Base-by-base conservation (phyloP, 2,797 vertebrate genomes). In the Tokudaia tokunoshimensis region DNA sequence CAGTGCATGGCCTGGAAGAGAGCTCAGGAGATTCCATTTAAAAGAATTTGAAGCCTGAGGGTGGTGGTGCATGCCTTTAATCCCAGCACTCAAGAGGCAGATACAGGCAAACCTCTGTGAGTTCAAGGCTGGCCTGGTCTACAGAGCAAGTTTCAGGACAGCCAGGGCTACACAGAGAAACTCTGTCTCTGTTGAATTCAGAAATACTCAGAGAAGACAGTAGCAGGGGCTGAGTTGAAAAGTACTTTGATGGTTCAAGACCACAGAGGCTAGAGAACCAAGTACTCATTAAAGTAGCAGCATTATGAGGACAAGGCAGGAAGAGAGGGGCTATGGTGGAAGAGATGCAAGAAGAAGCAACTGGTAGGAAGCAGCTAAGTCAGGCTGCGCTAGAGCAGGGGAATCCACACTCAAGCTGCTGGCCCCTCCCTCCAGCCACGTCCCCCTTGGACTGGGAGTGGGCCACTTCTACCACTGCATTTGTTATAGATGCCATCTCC, bases 141-240 rank as follows among this genome's bases (percentile, higher is more conserved):
- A 63, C 59, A 19, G 9, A 83, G 26, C 6, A 17, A 83, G 81
- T 44, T 63, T 29, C 37, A 84, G 81, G 26, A 63, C 59, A 84
- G 37, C 41, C 59, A 31, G 59, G 9, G 37, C 41, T 84, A 47
- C 59, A 63, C 26, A 63, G 26, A 41, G 20, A 24, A 74, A 41
- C 19, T 9, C 41, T 44, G 12, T 76, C 41, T 47, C 22, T 5
- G 41, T 0, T 44, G 24, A 75, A 44, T 92, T 93, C 70, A 92
- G 83, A 93, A 94, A 87, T 61, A 41, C 70, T 61, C n/a, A 92
- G 37, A 91, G 94, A 78, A 80, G 65, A 79, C 24, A 79, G 41
- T 13, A 47, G 0, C 17, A 79, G 50, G 79, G 78, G 7, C 44
- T 14, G 41, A 94, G 80, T 3, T 94, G 78, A 76, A 95, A 83